Evolutionary conservation across 2,888 invertebrate species (phyloP).

Genomic region (Encarsia formosa): DNA sequence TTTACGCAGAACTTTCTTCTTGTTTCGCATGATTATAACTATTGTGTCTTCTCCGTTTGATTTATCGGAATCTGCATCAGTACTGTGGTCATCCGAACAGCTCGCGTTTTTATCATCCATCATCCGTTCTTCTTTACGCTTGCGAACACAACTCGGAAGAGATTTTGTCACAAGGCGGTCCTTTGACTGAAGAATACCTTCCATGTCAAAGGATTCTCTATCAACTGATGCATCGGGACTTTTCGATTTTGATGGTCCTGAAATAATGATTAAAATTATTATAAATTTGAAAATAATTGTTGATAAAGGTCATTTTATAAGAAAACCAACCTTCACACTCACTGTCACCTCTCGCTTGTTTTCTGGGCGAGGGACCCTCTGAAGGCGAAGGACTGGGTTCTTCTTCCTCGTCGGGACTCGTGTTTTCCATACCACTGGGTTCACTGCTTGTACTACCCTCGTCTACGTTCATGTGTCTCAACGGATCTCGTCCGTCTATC

Average conservation of each 20-base stretch:
- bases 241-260: constrained; percentile 57
- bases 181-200: constrained; percentile 8
- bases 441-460: constrained; percentile 48
- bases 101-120: constrained; percentile 19
- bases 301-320: neutral
- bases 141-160: too few relatives aligned
- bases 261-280: neutral
- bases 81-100: constrained; percentile 23
- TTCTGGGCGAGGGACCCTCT: constrained; percentile 60
- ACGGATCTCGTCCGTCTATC: constrained; percentile 42
- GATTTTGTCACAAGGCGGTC: neutral
- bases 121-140: too few relatives aligned
- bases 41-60: constrained; percentile 56
- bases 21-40: constrained; percentile 55
- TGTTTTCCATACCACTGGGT: constrained; percentile 45
- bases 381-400: constrained; percentile 47
- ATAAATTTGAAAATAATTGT: neutral
- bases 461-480: constrained; percentile 39
- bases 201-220: constrained; percentile 16
- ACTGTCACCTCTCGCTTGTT: constrained; percentile 55
- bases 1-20: constrained; percentile 44
- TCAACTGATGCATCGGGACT: constrained; percentile 53
- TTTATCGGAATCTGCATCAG: constrained; percentile 52
- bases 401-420: constrained; percentile 47
- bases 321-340: constrained; percentile 39